Base-by-base conservation (phyloP, 2,113 vertebrate genomes). In the Fulica atra region DNA sequence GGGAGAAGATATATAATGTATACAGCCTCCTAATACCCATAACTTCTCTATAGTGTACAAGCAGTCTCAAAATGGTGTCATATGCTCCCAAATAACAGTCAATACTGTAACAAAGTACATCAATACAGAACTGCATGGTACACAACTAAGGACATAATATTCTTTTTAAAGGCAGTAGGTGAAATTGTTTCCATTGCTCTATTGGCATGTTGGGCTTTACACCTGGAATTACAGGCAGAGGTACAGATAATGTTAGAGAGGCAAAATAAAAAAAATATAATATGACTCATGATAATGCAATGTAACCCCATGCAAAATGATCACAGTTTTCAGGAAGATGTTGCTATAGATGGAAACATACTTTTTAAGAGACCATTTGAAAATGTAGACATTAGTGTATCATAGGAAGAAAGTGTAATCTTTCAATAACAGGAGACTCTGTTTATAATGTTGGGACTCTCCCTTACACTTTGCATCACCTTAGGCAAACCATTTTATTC, bases 231-330 rank as follows among this genome's bases (percentile, higher is more conserved):
- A 16, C 14, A 69, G 26, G 29, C 3, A 53, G 70, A 48, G 68
- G 33, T 16, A 18, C 2, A 72, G 29, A 86, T 60, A 54, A 31
- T 29, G 5, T 9, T 31, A 38, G 18, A 66, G 16, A 11, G 7
- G 0, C 0, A 3, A 74, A 63, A 29, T 20, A 35, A 42, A 53
- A 36, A n/a, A 81, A 68, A 2, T 1, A 35, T 29, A 29, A 12
- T 20, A 33, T 36, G 1, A 40, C 53, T 89, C 54, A 50, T 72
- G 53, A 70, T 24, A 65, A 48, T 3, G 5, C 81, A 88, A 20
- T 2, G 0, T 19, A 78, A 35, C 20, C 10, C 54, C 36, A 16
- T 36, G 16, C n/a, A 81, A 66, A 95, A 54, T 42, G 3, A 20
- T 48, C 5, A 1, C 11, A 6, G 26, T 70, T 56, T 88, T 84